Evolutionary conservation across 1,140 invertebrate species (phyloP), one percentile per base, ranked within the genome.

Genomic region (Drosophila neocordata): DNA sequence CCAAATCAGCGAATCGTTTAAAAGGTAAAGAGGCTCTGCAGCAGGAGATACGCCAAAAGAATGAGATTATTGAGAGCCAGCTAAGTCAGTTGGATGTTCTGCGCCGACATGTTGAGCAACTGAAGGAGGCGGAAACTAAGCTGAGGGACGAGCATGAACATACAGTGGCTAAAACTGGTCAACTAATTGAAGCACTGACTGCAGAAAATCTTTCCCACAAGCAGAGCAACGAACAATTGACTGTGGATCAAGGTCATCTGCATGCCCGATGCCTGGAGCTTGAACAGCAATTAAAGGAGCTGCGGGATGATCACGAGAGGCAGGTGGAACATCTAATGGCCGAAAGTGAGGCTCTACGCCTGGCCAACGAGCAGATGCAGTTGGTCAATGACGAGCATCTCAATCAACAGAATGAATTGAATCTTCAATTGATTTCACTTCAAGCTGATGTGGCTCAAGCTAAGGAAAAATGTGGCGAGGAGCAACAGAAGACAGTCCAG

Each of bases 11-110:
- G 8, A 84, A 75, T 34, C 76, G 79, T 0, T n/a, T 91, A 5
- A 91, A 91, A 71, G 91, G 90, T 34, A 91, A 92, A 34, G 91
- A 92, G 75, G 91, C 91, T 0, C 71, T 91, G 22, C 90, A 92
- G 66, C 77, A 85, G 5, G 91, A 92, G 59, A 89, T 92, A 51
- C 79, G 91, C 7, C 78, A 78, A 55, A 92, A 92, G 77, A 91
- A 91, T 44, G 91, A 92, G 55, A 60, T 91, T 12, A 79, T 92
- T 20, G 81, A 91, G 41, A 91, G 85, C 13, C 90, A 91, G 56
- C 35, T 90, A 11, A 89, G 81, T 34, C 89, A 91, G 15, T 57
- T 92, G 62, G 89, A 91, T 53, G 90, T 91, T 18, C 59, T 92
- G 51, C 73, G 81, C 5, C 77, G 87, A 12, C 89, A 92, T 35